Conservation (phyloP, 1,140 invertebrate genomes). For the Drosophila baimaii region DNA sequence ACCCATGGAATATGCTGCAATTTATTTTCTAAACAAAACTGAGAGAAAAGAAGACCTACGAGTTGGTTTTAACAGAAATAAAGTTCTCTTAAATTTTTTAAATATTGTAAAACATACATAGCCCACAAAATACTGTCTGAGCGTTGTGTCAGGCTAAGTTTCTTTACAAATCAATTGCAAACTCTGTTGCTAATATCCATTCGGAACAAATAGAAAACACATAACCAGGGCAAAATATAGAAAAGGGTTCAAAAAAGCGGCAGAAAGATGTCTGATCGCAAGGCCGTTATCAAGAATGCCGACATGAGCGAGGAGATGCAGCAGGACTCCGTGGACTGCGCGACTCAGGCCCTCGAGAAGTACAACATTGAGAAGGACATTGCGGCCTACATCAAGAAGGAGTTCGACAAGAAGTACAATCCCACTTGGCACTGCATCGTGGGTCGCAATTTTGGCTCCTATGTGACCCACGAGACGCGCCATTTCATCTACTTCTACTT, state of each 20-base stretch:
- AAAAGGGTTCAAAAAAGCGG: slow-evolving; percentile 16
- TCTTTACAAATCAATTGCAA: neutral
- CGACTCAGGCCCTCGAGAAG: slow-evolving; percentile 99
- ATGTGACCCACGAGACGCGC: slow-evolving; percentile 98
- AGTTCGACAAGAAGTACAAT: slow-evolving; percentile 99
- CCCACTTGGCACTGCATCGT: slow-evolving; percentile 99
- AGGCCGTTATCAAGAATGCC: slow-evolving; percentile 99
- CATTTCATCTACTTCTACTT: slow-evolving; percentile 99
- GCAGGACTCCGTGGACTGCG: slow-evolving; percentile 99
- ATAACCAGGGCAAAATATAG: too few species aligned
- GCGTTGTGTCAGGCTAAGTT: neutral
- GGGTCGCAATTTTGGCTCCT: slow-evolving; percentile 96
- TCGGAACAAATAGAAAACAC: slow-evolving; percentile 6
- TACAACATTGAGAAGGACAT: slow-evolving; percentile 99
- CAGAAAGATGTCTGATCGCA: slow-evolving; percentile 97
- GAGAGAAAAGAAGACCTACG: neutral
- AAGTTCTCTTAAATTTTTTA: too few species aligned
- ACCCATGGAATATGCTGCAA: neutral
- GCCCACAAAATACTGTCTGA: neutral
- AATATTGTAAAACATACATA: neutral
- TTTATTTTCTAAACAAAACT: neutral
- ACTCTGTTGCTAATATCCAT: neutral
- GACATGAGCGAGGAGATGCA: slow-evolving; percentile 99
- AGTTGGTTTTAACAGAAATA: neutral
- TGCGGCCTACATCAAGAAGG: slow-evolving; percentile 98